Base-by-base conservation (phyloP, 30 jellyfish, hydroid and myxozoan species). In the Aurelia sp. region DNA sequence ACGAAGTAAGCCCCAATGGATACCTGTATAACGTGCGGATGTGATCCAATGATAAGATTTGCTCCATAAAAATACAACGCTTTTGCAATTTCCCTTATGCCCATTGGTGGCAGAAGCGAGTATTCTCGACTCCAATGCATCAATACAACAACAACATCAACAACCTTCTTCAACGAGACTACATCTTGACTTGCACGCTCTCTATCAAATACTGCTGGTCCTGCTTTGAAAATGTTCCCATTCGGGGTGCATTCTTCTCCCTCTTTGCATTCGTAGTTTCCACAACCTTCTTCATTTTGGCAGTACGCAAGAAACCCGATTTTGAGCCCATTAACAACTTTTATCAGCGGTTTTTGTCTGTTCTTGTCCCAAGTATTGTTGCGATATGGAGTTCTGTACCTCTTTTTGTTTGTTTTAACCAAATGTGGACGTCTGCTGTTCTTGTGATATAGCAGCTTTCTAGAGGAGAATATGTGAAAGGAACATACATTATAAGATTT, bases 61-160 rank as follows among this genome's bases (percentile, higher is more conserved):
- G 91, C 98, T 6, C 98, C 98, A 41, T 75, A 21, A 30, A 41
- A 10, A 17, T 48, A 21, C 82, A 92, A 59, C 31, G 73, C 61
- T 23, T 59, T 64, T 10, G 98, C 98, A 51, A 86, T 16, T 1
- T 92, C 92, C 51, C 98, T 87, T 1, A 89, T 50, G n/a, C 83
- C 85, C 40, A 86, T 55, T 19, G 95, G 88, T 37, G 98, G 98
- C 13, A 92, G 41, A 22, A 89, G 61, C 74, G 91, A 50, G 60
- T 60, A 64, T 76, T 92, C 98, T 66, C 63, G 82, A 64, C 98
- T 95, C 98, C 98, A 92, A 62, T 92, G 98, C 73, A 92, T 62
- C 79, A 92, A 82, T 16, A 84, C 82, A 0, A 87, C 82, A 33
- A 75, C 71, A 31, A 86, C 44, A 75, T 92, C 98, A 33, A 87